A percentile compares a stretch with the other conserved stretches of the same genome.
These are phyloP conservation scores for Barypeithes pellucidus DNA, from an alignment of 2,888 invertebrate genomes.

Conservation along the genomic window DNA sequence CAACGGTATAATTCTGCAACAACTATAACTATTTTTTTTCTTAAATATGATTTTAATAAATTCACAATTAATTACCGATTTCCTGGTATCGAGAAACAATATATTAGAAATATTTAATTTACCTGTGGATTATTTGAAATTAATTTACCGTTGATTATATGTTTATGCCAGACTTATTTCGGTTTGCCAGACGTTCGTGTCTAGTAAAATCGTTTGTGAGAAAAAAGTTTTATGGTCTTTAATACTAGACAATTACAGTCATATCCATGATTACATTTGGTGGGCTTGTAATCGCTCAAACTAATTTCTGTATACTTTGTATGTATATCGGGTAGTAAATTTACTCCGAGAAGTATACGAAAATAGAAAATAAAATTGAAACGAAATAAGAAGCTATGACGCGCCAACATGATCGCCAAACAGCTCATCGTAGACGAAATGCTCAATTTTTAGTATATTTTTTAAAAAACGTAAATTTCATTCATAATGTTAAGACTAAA, in stretches of 20 bases:
- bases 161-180: slow-evolving; percentile 39
- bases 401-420: no score
- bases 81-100: background rate
- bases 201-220: slow-evolving; percentile 34
- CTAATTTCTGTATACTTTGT: background rate
- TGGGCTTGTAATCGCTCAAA: background rate
- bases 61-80: slow-evolving; percentile 3
- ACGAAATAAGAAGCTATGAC: no score
- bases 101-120: slow-evolving; percentile 5
- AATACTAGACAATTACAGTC: slow-evolving; percentile 40
- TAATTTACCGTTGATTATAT: slow-evolving; percentile 42
- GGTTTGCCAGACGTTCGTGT: slow-evolving; percentile 38
- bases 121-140: slow-evolving; percentile 31
- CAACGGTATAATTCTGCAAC: no score
- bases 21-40: no score
- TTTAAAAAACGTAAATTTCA: no score
- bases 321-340: no score
- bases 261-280: slow-evolving; percentile 40
- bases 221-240: slow-evolving; percentile 44
- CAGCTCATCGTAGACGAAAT: no score
- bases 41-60: slow-evolving; percentile 1
- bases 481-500: no score
- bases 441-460: no score
- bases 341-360: no score
- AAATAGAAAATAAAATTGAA: no score